Evolutionary conservation across 2,888 invertebrate species (phyloP).

Genomic region (Ectropis crepuscularia): DNA sequence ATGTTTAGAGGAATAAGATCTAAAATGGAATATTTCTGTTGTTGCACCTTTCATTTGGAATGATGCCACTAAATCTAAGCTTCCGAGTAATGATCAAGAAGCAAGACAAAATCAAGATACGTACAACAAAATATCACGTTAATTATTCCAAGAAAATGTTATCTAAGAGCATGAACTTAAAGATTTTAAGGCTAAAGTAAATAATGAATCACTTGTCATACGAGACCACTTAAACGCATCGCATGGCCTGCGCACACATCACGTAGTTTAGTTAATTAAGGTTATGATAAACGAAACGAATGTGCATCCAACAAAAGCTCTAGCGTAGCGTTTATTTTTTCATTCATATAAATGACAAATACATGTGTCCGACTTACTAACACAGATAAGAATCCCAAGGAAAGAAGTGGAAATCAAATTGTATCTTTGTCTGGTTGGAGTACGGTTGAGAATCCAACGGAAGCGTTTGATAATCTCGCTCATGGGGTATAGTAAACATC

Average conservation of each 20-base stretch:
- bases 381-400: conserved; percentile 67
- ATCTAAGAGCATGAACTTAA: conserved; percentile 34
- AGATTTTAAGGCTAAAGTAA: conserved; percentile 33
- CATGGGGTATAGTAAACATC: conserved; percentile 80
- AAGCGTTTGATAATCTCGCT: conserved; percentile 66
- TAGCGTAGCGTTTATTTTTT: conserved; percentile 76
- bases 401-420: conserved; percentile 36
- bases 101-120: conserved; percentile 43
- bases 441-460: conserved; percentile 53
- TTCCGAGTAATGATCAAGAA: conserved; percentile 40
- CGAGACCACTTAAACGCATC: conserved; percentile 45
- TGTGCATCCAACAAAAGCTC: conserved; percentile 76
- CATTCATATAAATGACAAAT: conserved; percentile 82
- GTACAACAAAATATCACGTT: conserved; percentile 39
- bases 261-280: conserved; percentile 71
- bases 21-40: conserved; percentile 31
- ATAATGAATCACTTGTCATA: conserved; percentile 63
- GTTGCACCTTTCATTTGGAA: conserved; percentile 46
- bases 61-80: conserved; percentile 46
- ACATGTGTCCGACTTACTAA: conserved; percentile 78
- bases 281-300: conserved; percentile 76
- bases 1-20: conserved; percentile 26
- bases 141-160: conserved; percentile 45
- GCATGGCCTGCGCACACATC: conserved; percentile 50
- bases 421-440: neutral